phyloP scores from a whole-genome alignment of 1,140 invertebrate species.

The Hormaphis cornu region DNA sequence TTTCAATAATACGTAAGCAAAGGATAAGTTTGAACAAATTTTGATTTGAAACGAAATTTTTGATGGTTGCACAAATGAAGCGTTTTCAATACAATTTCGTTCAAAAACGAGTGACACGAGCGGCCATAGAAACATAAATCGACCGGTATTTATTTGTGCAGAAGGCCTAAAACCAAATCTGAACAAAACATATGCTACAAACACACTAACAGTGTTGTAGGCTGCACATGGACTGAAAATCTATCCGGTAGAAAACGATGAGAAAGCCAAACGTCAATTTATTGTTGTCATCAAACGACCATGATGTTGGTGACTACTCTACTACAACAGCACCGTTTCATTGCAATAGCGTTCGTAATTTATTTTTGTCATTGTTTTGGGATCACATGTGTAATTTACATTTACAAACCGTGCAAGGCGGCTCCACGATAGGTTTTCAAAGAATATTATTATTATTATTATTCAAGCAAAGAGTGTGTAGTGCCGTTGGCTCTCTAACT shows the following conservation, averaged over 20 bases:
- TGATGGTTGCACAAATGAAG: too few relatives aligned
- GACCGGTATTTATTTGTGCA: too few relatives aligned
- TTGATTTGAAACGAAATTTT: too few relatives aligned
- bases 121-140: too few relatives aligned
- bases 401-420: not conserved
- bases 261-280: conserved; percentile 13
- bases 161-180: too few relatives aligned
- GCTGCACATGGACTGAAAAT: not conserved
- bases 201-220: too few relatives aligned
- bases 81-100: too few relatives aligned
- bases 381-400: conserved; percentile 15
- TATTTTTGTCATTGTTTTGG: conserved; percentile 1
- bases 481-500: not conserved
- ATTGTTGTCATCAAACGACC: not conserved
- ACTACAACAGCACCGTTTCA: not conserved
- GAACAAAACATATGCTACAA: too few relatives aligned
- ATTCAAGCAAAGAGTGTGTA: not conserved
- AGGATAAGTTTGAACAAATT: too few relatives aligned
- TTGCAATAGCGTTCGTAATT: not conserved
- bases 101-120: too few relatives aligned
- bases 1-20: too few relatives aligned
- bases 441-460: too few relatives aligned
- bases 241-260: not conserved
- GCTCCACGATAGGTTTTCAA: not conserved
- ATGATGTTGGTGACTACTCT: conserved; percentile 21